Evolutionary conservation across 1,140 invertebrate species (phyloP).

Genomic region (Aricia agestis): DNA sequence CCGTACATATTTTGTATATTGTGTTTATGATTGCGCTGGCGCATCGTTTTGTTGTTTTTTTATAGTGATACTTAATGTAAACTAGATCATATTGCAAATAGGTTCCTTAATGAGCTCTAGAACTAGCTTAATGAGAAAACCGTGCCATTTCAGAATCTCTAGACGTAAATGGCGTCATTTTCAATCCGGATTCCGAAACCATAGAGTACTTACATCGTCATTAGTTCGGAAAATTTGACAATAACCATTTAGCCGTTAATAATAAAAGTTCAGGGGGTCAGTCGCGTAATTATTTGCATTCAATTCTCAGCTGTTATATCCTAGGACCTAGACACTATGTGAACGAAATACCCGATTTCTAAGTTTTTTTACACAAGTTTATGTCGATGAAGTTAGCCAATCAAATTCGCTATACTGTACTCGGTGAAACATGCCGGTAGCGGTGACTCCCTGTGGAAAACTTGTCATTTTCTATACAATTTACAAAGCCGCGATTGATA

Average conservation of each 20-base stretch:
- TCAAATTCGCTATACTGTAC: no score
- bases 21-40: slow-evolving; percentile 6
- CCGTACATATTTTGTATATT: background rate
- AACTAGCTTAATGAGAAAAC: background rate
- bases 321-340: no score
- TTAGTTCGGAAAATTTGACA: background rate
- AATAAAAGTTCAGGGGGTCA: background rate
- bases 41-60: background rate
- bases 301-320: no score
- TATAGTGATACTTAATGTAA: background rate
- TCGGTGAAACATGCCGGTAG: no score
- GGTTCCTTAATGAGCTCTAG: background rate
- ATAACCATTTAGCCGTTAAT: background rate
- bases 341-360: no score
- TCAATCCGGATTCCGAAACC: background rate
- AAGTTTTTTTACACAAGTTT: no score
- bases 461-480: no score
- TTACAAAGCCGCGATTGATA: no score
- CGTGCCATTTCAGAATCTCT: background rate
- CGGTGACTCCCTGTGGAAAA: no score
- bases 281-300: no score
- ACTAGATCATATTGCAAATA: background rate
- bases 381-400: no score
- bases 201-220: background rate
- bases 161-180: background rate